A percentile compares a stretch with the other conserved stretches of the same genome.
These are phyloP conservation scores for Lamellibrachia satsuma DNA, from an alignment of 2,888 invertebrate genomes.

Conservation along the genomic window DNA sequence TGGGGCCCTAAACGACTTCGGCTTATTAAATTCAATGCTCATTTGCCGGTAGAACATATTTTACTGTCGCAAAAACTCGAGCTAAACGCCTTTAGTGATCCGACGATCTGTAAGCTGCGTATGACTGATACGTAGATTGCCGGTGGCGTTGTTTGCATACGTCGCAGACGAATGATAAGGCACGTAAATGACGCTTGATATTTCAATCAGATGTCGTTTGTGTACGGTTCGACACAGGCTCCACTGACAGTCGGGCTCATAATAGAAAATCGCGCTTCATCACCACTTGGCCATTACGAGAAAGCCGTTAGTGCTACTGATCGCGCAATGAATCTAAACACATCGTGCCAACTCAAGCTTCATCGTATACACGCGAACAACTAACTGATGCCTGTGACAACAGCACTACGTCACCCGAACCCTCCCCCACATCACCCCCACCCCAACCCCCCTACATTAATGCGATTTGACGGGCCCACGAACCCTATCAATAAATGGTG, in stretches of 20 bases:
- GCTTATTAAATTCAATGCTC: constrained; percentile 4
- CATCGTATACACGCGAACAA: background rate
- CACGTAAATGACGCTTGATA: background rate
- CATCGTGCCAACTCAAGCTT: background rate
- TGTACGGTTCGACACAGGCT: background rate
- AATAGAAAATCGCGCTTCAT: background rate
- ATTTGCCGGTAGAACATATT: background rate
- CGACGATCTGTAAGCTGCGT: background rate
- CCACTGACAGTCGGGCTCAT: background rate
- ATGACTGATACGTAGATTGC: background rate
- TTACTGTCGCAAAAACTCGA: background rate
- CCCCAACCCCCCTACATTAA: background rate
- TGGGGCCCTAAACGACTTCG: background rate
- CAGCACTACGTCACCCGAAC: background rate
- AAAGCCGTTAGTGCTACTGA: background rate
- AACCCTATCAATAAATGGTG: background rate
- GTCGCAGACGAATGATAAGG: constrained; percentile 3
- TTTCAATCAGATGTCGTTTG: constrained; percentile 1
- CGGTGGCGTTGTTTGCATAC: background rate
- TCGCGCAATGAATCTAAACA: background rate
- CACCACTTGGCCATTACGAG: background rate
- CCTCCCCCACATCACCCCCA: too few relatives aligned
- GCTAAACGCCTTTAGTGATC: background rate
- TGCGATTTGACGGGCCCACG: background rate
- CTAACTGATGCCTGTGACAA: background rate